Conservation (phyloP, 1,140 invertebrate genomes). For the Archegozetes longisetosus region DNA sequence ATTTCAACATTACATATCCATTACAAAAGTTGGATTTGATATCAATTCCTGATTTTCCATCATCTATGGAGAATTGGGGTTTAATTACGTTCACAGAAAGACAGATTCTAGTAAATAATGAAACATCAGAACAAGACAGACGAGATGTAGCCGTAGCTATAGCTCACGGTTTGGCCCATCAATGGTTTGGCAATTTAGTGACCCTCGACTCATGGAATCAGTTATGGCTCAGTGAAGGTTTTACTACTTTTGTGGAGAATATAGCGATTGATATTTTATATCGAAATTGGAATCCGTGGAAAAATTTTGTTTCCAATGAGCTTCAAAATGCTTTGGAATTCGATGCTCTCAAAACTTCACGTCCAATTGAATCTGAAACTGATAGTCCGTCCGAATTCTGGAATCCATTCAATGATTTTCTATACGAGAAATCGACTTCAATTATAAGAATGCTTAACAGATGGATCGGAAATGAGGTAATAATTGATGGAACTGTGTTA, state of each 20-base stretch:
- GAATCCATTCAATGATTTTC: slow-evolving; percentile 76
- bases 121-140: slow-evolving; percentile 32
- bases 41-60: slow-evolving; percentile 73
- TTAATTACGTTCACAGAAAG: slow-evolving; percentile 62
- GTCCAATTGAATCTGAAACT: slow-evolving; percentile 68
- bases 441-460: slow-evolving; percentile 26
- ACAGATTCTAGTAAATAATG: slow-evolving; percentile 50
- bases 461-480: slow-evolving; percentile 18
- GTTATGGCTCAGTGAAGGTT: slow-evolving; percentile 80
- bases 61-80: slow-evolving; percentile 86
- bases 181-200: slow-evolving; percentile 58
- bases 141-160: slow-evolving; percentile 48
- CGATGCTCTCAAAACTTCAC: slow-evolving; percentile 64
- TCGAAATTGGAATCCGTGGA: slow-evolving; percentile 55
- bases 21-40: slow-evolving; percentile 90
- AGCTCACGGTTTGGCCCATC: slow-evolving; percentile 62
- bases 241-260: slow-evolving; percentile 53
- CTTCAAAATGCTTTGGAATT: slow-evolving; percentile 25
- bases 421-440: slow-evolving; percentile 32
- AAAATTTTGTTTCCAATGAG: slow-evolving; percentile 7
- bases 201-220: slow-evolving; percentile 71
- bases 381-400: slow-evolving; percentile 71
- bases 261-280: slow-evolving; percentile 26
- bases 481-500: too few relatives aligned
- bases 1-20: slow-evolving; percentile 63